A percentile compares a stretch with the other conserved stretches of the same genome.
These are phyloP conservation scores for Blennius ocellaris DNA, from an alignment of 2,113 vertebrate species.

Conservation along the genomic window DNA sequence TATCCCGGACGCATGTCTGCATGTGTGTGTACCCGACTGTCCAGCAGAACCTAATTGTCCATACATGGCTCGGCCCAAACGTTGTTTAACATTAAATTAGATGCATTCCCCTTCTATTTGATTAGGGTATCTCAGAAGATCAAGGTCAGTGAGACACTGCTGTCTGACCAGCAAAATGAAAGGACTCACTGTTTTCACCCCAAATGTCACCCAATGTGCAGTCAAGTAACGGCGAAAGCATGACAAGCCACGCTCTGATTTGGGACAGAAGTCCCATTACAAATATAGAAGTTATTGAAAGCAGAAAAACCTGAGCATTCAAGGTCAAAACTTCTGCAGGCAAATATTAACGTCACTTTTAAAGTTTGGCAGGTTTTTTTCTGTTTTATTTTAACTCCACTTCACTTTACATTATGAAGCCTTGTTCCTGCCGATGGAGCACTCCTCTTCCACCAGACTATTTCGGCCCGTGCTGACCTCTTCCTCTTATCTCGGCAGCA, in stretches of 20 bases:
- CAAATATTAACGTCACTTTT: too few relatives aligned
- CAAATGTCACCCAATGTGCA: neutral
- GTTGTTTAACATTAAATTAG: constrained; percentile 46
- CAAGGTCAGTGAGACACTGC: constrained; percentile 5
- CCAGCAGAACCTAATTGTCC: constrained; percentile 26
- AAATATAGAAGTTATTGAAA: neutral
- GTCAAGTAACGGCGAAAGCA: too few relatives aligned
- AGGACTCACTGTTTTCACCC: constrained; percentile 19
- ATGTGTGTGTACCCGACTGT: constrained; percentile 1
- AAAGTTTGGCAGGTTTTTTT: too few relatives aligned
- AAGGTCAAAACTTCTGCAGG: neutral
- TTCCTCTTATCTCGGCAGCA: neutral
- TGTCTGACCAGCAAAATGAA: constrained; percentile 20
- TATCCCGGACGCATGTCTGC: neutral
- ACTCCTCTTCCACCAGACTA: neutral
- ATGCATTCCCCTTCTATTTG: constrained; percentile 47
- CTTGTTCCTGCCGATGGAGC: too few relatives aligned
- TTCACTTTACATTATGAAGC: too few relatives aligned
- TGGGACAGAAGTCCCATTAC: neutral
- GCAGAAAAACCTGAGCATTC: neutral
- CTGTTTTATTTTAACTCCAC: too few relatives aligned
- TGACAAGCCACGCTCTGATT: neutral
- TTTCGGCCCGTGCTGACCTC: neutral
- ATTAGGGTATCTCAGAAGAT: constrained; percentile 44
- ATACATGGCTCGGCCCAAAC: constrained; percentile 5